These are phyloP conservation scores for Eublepharis macularius DNA, from an alignment of 2,113 vertebrate species.

Conservation along the genomic window DNA sequence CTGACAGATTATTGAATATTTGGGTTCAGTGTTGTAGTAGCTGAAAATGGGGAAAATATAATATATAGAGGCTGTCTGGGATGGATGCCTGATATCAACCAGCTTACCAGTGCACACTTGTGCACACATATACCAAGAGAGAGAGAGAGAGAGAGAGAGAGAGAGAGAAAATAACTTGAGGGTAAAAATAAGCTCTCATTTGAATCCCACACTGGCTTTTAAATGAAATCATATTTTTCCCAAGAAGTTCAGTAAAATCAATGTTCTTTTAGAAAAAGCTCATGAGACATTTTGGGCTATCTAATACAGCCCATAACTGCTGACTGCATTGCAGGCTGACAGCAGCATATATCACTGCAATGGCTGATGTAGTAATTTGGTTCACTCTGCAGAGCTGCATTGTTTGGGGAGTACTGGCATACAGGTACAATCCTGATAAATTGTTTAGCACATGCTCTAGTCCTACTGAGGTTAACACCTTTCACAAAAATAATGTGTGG, in stretches of 20 bases:
- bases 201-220: not conserved
- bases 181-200: not conserved
- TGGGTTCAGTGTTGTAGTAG: not conserved
- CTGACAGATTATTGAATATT: not conserved
- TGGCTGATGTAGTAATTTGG: not conserved
- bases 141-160: too few relatives aligned
- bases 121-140: too few relatives aligned
- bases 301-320: not conserved
- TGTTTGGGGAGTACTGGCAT: not conserved
- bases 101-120: too few relatives aligned
- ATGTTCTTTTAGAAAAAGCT: not conserved
- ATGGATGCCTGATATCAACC: not conserved
- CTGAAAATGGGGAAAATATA: not conserved
- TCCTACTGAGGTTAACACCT: not conserved
- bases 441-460: not conserved
- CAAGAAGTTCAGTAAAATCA: not conserved
- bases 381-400: not conserved
- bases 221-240: not conserved
- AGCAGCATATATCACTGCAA: not conserved
- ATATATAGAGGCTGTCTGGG: not conserved
- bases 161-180: not conserved
- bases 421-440: conserved; percentile 1
- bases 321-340: not conserved
- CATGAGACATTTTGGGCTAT: not conserved
- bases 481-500: conserved; percentile 6